A percentile compares a stretch with the other conserved stretches of the same genome.
phyloP scores from a whole-genome alignment of 2,888 invertebrate species.

The Standfussiana lucernea region DNA sequence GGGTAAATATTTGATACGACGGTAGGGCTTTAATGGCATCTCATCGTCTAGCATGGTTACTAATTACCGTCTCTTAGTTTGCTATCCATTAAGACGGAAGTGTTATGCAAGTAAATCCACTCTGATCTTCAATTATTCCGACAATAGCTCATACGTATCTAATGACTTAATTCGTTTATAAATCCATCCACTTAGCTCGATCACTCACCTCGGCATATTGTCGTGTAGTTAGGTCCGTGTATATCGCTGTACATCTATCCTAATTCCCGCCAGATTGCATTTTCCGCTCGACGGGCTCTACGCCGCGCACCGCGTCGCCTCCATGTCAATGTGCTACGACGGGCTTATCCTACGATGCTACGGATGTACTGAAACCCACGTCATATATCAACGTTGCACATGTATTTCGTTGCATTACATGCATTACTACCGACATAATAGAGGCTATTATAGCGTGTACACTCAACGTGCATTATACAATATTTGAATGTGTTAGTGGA shows the following conservation, averaged over 20 bases:
- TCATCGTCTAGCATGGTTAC: not conserved
- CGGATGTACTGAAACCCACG: conserved; percentile 34
- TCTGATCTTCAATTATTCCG: conserved; percentile 34
- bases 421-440: conserved; percentile 26
- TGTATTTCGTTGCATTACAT: conserved; percentile 44
- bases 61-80: conserved; percentile 27
- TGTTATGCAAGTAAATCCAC: conserved; percentile 16
- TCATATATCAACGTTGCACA: conserved; percentile 38
- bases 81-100: conserved; percentile 1
- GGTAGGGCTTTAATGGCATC: not conserved
- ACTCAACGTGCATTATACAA: conserved; percentile 31
- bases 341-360: conserved; percentile 57
- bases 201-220: conserved; percentile 36
- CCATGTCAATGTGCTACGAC: conserved; percentile 65
- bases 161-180: conserved; percentile 50
- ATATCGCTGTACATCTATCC: conserved; percentile 50
- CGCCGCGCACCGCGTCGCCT: conserved; percentile 50
- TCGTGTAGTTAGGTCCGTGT: conserved; percentile 33
- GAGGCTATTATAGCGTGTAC: conserved; percentile 42
- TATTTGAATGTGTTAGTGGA: conserved; percentile 38
- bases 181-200: conserved; percentile 36
- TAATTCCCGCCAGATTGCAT: conserved; percentile 72
- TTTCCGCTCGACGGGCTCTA: conserved; percentile 69
- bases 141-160: conserved; percentile 22
- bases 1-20: conserved; percentile 22